phyloP scores from a whole-genome alignment of 2,888 invertebrate species.

The Schizotus pectinicornis region DNA sequence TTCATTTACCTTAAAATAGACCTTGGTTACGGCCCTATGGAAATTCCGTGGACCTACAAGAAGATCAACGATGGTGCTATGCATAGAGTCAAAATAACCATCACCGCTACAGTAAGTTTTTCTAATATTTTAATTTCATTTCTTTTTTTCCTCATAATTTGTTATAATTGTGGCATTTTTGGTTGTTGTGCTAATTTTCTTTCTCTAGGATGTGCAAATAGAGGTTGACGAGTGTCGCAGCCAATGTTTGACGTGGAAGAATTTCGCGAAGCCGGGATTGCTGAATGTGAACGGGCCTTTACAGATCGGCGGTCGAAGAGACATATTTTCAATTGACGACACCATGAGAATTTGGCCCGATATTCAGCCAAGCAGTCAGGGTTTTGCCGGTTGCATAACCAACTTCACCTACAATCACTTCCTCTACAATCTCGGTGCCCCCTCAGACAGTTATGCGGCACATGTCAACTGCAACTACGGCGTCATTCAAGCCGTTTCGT shows the following conservation, averaged over 20 bases:
- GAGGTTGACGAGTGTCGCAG: constrained; percentile 56
- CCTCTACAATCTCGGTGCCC: constrained; percentile 88
- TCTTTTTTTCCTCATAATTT: too few relatives aligned
- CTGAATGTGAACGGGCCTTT: constrained; percentile 81
- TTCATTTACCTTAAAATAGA: constrained; percentile 82
- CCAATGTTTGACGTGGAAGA: constrained; percentile 49
- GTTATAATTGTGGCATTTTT: too few relatives aligned
- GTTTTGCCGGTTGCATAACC: constrained; percentile 88
- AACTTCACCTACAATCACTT: constrained; percentile 87
- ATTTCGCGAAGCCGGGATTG: constrained; percentile 44
- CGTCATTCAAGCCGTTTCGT: constrained; percentile 77
- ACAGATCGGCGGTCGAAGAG: constrained; percentile 81
- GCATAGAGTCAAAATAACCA: constrained; percentile 85
- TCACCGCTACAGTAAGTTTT: constrained; percentile 56
- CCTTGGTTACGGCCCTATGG: constrained; percentile 83
- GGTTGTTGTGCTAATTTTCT: constrained; percentile 35
- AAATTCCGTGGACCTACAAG: constrained; percentile 72
- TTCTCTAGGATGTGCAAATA: constrained; percentile 53
- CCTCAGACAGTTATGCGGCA: constrained; percentile 70
- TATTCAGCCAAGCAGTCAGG: constrained; percentile 70
- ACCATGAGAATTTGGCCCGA: constrained; percentile 72
- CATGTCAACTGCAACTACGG: constrained; percentile 77
- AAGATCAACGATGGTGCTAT: constrained; percentile 83
- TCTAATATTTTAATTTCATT: neutral
- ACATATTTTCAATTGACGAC: constrained; percentile 69